Base-by-base conservation (phyloP, 1,140 invertebrate genomes). In the honey bee (Apis mellifera) region DNA sequence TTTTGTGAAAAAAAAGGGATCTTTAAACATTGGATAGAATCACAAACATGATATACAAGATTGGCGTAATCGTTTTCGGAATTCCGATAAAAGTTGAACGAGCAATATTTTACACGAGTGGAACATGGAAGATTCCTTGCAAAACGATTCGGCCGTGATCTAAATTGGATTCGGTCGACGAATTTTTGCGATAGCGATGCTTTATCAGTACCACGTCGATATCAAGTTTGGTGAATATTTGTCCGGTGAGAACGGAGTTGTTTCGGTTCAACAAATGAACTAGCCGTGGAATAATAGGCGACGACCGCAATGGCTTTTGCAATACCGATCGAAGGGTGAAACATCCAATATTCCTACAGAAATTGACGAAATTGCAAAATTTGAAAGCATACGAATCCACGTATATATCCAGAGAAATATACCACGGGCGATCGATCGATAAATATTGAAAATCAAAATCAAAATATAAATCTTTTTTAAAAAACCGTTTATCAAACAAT, bases 141-240 rank as follows among this genome's bases (percentile, higher is more conserved):
- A 66, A 75, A 82, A 60, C 79, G 54, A 76, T 59, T 42, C 26
- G 57, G 48, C 57, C 70, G 52, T 74, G 57, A 64, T 78, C 65
- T 82, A 82, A 82, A 82, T 77, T 82, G 74, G 80, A 70, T 77
- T 26, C 55, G 50, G 57, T 32, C 66, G 48, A 42, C 57, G 64
- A 78, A 70, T 78, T 82, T 82, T 78, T 70, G 66, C 65, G 74
- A 78, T 78, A 69, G 55, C 57, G 78, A 42, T 42, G 65, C 65
- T 77, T 77, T 82, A 78, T 70, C 80, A 70, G 77, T 78, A 64
- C n/a, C 74, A 7, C 66, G 64, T 64, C 66, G 57, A 78, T 78
- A 71, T 77, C 73, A 82, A 82, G 57, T 71, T 71, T 69, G 62
- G 17, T 42, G 80, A 78, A 82, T 77, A 82, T 82, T 70, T 64